These are phyloP conservation scores for Petrocephalus zakoni DNA, from an alignment of 2,113 vertebrate genomes.

Conservation along the genomic window DNA sequence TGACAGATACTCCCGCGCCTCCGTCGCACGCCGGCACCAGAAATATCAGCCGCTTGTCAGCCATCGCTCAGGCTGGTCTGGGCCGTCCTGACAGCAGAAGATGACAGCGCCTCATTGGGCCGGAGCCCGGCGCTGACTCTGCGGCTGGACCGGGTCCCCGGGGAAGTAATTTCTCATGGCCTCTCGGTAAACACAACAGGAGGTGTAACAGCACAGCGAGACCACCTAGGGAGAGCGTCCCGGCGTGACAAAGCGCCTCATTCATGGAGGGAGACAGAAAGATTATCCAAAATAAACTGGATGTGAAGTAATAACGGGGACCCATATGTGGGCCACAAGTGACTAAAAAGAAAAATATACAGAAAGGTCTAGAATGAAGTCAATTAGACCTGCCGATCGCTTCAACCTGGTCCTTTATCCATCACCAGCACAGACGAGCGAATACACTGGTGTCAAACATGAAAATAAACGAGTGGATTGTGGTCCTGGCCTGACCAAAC, in stretches of 20 bases:
- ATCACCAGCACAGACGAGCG: neutral
- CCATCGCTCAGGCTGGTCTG: neutral
- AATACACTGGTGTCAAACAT: neutral
- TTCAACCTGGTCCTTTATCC: neutral
- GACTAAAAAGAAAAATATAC: constrained; percentile 26
- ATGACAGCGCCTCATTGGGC: constrained; percentile 28
- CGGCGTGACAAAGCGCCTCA: constrained; percentile 45
- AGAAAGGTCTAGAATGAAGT: neutral
- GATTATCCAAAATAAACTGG: constrained; percentile 55
- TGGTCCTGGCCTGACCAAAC: neutral
- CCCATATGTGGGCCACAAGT: constrained; percentile 28
- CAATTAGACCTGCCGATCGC: neutral
- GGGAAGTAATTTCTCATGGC: constrained; percentile 61
- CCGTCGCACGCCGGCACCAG: neutral
- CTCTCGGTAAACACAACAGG: constrained; percentile 65
- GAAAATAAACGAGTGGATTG: neutral
- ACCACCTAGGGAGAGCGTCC: constrained; percentile 55
- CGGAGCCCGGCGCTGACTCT: constrained; percentile 27
- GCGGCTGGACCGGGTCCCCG: constrained; percentile 26
- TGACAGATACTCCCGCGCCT: neutral
- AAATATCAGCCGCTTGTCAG: neutral
- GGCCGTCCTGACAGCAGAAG: neutral
- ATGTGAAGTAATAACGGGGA: constrained; percentile 33
- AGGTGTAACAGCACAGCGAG: constrained; percentile 41
- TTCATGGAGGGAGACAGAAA: constrained; percentile 33